phyloP scores from a whole-genome alignment of 64 coral and sea anemone genomes.

The Stichodactyla helianthus region DNA sequence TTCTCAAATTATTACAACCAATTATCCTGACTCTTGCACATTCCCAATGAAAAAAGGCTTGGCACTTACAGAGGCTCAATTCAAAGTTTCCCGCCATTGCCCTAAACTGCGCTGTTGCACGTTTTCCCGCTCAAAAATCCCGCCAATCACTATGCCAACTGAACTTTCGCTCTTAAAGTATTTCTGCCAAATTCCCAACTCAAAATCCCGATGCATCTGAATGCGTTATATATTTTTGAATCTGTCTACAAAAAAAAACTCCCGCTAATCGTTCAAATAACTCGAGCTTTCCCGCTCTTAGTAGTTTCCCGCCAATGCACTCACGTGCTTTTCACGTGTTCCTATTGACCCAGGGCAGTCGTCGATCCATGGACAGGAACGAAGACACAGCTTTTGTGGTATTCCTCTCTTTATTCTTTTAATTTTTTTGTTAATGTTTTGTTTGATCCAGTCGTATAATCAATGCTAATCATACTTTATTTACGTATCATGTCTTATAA shows the following conservation, averaged over 20 bases:
- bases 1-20: too few species aligned
- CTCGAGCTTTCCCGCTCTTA: neutral
- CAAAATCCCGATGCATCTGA: too few species aligned
- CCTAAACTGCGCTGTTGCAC: too few species aligned
- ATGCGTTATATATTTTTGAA: neutral
- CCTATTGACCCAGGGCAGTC: conserved; percentile 41
- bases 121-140: too few species aligned
- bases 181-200: too few species aligned
- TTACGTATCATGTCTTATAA: neutral
- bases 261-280: neutral
- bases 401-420: conserved; percentile 31
- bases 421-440: neutral
- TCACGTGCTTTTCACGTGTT: conserved; percentile 19
- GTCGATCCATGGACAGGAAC: conserved; percentile 44
- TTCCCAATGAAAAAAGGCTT: too few species aligned
- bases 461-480: neutral
- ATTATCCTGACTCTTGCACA: too few species aligned
- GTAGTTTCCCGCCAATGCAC: neutral
- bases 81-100: too few species aligned
- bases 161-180: too few species aligned
- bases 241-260: neutral
- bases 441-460: neutral
- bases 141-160: too few species aligned
- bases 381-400: conserved; percentile 56
- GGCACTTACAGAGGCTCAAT: too few species aligned